Base-by-base conservation (phyloP, 2,113 vertebrate genomes). In the Siniperca knerii region DNA sequence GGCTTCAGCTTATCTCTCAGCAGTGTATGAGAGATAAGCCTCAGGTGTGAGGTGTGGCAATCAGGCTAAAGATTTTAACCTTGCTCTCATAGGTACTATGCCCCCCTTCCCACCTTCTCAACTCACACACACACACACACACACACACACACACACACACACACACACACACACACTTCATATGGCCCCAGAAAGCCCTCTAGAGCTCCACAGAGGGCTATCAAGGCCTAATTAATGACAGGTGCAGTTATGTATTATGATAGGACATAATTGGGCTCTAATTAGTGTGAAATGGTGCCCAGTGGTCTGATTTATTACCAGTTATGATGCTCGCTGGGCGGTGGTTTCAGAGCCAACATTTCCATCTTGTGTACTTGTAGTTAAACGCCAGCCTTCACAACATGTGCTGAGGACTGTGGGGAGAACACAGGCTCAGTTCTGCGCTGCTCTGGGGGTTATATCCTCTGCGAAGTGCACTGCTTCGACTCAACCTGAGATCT, bases 241-340 rank as follows among this genome's bases (percentile, higher is more conserved):
- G 81, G 69, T 55, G 75, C 83, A 83, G 83, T 90, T 90, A 88
- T 88, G 85, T 89, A 92, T 93, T 90, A 92, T 87, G 92, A 87
- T 81, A 60, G 87, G 84, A 84, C 81, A 90, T 90, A 90, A 92
- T 89, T 42, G 52, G 66, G 42, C 79, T 82, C 89, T 90, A 93
- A 93, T 92, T 90, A 93, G 84, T 85, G 82, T 89, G 86, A 86
- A 92, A 89, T 61, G 76, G 79, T 75, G 65, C 77, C 75, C 87
- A 67, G 50, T 82, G 79, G 73, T 88, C 72, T 90, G 90, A 91
- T 92, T 90, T 92, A 93, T 88, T 81, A 71, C 69, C 64, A 1
- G 77, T 85, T 70, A 83, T 78, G 77, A 75, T 57, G 85, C 90
- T 88, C 25, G 46, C 83, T 72, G 68, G 85, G 52, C 4, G 6